phyloP scores from a whole-genome alignment of 2,888 invertebrate genomes.

The Keiferia lycopersicella region DNA sequence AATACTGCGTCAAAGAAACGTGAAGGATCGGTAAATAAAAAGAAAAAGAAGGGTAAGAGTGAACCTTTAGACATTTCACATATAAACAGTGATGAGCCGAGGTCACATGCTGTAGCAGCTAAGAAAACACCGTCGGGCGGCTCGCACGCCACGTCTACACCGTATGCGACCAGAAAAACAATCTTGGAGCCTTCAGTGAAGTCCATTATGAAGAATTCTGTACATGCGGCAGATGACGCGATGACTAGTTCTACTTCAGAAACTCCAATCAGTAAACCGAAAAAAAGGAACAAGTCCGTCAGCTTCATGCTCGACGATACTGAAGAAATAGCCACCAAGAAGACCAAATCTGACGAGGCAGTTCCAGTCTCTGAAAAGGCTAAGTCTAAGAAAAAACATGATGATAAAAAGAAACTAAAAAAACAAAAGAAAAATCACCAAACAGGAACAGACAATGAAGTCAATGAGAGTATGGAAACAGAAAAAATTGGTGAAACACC shows the following conservation, averaged over 20 bases:
- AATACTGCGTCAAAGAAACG: slow-evolving; percentile 39
- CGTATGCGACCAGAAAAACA: slow-evolving; percentile 37
- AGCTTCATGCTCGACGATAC: slow-evolving; percentile 68
- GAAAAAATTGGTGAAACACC: slow-evolving; percentile 33
- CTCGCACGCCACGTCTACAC: slow-evolving; percentile 51
- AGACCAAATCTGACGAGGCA: slow-evolving; percentile 58
- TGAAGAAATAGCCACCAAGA: slow-evolving; percentile 58
- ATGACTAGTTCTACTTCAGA: slow-evolving; percentile 27
- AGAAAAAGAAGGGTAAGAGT: slow-evolving; percentile 46
- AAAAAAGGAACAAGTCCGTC: slow-evolving; percentile 71
- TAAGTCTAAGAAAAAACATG: slow-evolving; percentile 31
- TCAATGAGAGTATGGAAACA: slow-evolving; percentile 33
- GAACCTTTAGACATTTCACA: slow-evolving; percentile 44
- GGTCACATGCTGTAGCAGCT: slow-evolving; percentile 34
- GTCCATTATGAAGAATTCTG: slow-evolving; percentile 57
- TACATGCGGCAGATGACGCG: slow-evolving; percentile 36
- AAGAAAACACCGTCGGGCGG: slow-evolving; percentile 37
- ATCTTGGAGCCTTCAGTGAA: slow-evolving; percentile 44
- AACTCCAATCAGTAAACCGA: slow-evolving; percentile 46
- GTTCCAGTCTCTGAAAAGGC: slow-evolving; percentile 31
- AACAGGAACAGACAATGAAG: slow-evolving; percentile 47
- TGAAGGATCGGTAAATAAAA: slow-evolving; percentile 46
- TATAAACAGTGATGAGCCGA: slow-evolving; percentile 49
- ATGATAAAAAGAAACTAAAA: slow-evolving; percentile 35
- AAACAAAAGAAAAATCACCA: slow-evolving; percentile 38